A percentile compares a stretch with the other conserved stretches of the same genome.
Conservation (phyloP, 2,797 vertebrate species). For the Trachurus trachurus region DNA sequence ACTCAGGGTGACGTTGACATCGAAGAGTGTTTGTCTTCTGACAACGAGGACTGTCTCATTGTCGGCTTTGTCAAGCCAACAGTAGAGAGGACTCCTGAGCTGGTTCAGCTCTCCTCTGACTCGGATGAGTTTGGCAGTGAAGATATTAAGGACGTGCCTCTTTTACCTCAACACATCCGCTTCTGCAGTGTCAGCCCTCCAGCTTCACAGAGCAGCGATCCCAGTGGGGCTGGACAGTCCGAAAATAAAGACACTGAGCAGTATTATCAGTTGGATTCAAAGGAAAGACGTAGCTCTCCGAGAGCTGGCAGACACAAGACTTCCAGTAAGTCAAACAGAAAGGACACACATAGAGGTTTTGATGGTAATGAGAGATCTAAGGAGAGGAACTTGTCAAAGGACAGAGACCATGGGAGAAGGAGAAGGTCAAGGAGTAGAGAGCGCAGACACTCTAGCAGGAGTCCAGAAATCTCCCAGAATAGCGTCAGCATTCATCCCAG, state of each 20-base stretch:
- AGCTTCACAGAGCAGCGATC: constrained; percentile 51
- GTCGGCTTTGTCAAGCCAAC: constrained; percentile 92
- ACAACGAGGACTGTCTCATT: constrained; percentile 92
- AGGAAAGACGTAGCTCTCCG: constrained; percentile 32
- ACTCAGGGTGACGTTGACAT: constrained; percentile 42
- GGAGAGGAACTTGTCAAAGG: constrained; percentile 79
- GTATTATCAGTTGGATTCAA: constrained; percentile 23
- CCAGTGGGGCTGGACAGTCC: constrained; percentile 4
- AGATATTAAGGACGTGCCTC: constrained; percentile 76
- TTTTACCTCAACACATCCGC: constrained; percentile 84
- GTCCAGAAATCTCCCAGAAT: constrained; percentile 43
- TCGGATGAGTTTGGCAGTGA: constrained; percentile 87
- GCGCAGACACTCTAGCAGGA: constrained; percentile 54
- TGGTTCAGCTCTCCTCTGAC: constrained; percentile 94
- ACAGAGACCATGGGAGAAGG: constrained; percentile 79
- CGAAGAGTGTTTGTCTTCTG: constrained; percentile 66
- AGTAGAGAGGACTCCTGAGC: constrained; percentile 93
- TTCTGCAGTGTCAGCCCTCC: constrained; percentile 84
- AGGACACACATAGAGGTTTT: constrained; percentile 66
- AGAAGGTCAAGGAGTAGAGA: constrained; percentile 86
- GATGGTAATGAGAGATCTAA: constrained; percentile 71
- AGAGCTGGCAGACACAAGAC: constrained; percentile 38
- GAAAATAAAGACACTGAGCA: constrained; percentile 39
- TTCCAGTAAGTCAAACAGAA: constrained; percentile 48
- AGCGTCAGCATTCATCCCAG: constrained; percentile 46